Conservation (phyloP, 2,888 invertebrate species). For the Ochropleura leucogaster region DNA sequence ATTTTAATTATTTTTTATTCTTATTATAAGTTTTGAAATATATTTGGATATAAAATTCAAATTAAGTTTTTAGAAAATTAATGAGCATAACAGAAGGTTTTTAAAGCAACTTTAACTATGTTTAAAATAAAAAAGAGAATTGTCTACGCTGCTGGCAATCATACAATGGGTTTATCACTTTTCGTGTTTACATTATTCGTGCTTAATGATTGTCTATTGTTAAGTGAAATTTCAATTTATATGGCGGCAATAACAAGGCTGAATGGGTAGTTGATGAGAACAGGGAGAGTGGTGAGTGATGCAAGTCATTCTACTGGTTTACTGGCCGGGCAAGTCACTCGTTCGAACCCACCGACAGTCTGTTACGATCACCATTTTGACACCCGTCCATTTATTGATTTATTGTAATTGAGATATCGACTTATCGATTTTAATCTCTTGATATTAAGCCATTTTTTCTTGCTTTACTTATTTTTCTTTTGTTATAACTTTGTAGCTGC, state of each 20-base stretch:
- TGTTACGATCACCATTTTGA: constrained; percentile 71
- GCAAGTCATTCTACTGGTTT: constrained; percentile 67
- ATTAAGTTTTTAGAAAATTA: neutral
- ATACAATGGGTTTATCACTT: constrained; percentile 49
- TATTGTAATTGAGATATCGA: constrained; percentile 63
- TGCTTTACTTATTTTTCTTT: neutral
- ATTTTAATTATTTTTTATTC: neutral
- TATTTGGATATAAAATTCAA: neutral
- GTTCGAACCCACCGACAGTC: constrained; percentile 5
- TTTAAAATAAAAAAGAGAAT: constrained; percentile 8
- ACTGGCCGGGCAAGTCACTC: constrained; percentile 17
- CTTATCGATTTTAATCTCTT: neutral
- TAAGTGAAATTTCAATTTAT: constrained; percentile 70
- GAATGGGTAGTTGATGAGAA: constrained; percentile 60
- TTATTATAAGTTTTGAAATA: neutral
- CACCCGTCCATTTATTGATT: constrained; percentile 65
- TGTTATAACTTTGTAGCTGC: neutral
- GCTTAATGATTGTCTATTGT: constrained; percentile 72
- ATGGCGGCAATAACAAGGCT: constrained; percentile 62
- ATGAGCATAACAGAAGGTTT: neutral
- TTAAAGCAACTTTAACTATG: constrained; percentile 17
- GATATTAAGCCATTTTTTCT: neutral
- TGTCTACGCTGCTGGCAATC: constrained; percentile 3
- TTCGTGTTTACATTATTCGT: constrained; percentile 63
- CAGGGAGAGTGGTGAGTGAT: constrained; percentile 51